phyloP scores from a whole-genome alignment of 2,113 vertebrate genomes.

The Hippopotamus amphibius region DNA sequence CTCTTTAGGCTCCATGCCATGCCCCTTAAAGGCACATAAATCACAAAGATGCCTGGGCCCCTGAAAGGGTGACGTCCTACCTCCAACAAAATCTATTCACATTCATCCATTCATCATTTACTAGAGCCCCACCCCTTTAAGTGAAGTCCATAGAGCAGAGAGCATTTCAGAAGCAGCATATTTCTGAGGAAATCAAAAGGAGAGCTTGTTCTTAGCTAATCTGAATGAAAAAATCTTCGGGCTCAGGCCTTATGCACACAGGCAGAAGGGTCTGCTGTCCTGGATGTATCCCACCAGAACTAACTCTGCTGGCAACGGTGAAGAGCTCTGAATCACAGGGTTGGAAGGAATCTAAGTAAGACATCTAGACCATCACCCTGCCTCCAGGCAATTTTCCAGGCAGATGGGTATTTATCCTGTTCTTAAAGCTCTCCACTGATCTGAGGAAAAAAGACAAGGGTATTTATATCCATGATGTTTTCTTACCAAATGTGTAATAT shows the following conservation, averaged over 20 bases:
- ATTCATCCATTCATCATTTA: background rate
- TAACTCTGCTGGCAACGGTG: slow-evolving; percentile 24
- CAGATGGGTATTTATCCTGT: slow-evolving; percentile 76
- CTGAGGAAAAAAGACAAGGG: slow-evolving; percentile 71
- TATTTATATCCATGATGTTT: slow-evolving; percentile 77
- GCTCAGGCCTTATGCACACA: background rate
- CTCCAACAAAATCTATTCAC: background rate
- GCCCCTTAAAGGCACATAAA: background rate
- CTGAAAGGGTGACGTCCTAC: background rate
- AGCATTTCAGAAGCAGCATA: background rate
- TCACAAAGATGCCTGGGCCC: background rate
- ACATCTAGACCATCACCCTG: slow-evolving; percentile 72
- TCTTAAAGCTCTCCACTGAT: slow-evolving; percentile 74
- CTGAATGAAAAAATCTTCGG: slow-evolving; percentile 10
- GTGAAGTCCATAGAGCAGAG: background rate
- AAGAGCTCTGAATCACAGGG: slow-evolving; percentile 59
- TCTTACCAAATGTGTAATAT: slow-evolving; percentile 78
- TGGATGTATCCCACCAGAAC: background rate
- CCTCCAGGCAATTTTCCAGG: slow-evolving; percentile 72
- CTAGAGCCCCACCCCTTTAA: background rate
- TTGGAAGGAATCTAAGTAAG: slow-evolving; percentile 68
- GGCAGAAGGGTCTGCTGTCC: slow-evolving; percentile 2
- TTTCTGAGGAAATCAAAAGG: background rate
- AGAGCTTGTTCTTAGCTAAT: slow-evolving; percentile 36
- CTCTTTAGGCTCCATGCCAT: background rate